Evolutionary conservation across 2,797 vertebrate species (phyloP), one percentile per base, ranked within the genome.

Genomic region (Prionace glauca): DNA sequence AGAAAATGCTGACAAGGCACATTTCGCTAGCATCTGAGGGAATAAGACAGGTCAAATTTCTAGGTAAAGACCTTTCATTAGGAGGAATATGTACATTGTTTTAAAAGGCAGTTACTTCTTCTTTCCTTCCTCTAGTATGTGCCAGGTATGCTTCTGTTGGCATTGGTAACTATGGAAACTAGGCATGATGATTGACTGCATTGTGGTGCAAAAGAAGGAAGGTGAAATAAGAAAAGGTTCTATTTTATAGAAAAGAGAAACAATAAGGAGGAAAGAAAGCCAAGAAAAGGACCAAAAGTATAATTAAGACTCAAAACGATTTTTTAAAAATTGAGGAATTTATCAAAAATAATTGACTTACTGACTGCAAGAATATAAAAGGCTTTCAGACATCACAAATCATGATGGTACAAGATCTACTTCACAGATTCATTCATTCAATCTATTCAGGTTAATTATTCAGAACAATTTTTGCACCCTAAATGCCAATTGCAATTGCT

Each of bases 311-410:
- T 24, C 18, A 50, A 74, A 29, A 74, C 62, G 3, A 90, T 56
- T 22, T 45, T 69, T 45, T 69, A 69, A 8, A 69, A 67, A 41
- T 92, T 24, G 65, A 69, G 14, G 29, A 94, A 94, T 74, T 94
- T 14, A 60, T 95, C 29, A 95, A 95, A 95, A 32, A 95, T 95
- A 95, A 95, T 94, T 94, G 41, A 94, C 93, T 94, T 94, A 29
- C 93, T 94, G 93, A 32, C 26, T 95, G 71, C 71, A 77, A 69
- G 69, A 95, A 74, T 95, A 77, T 95, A 77, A 95, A 60, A 16
- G 93, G 72, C 36, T 74, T 72, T 56, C 36, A 45, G 18, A 67
- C 26, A 18, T 72, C 67, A 94, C 92, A 72, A 94, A 74, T 94
- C 71, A 74, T 50, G 14, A 24, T 50, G 45, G 24, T 12, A 18